Evolutionary conservation across 2,113 vertebrate genomes (phyloP).

Genomic region (Monarcha castaneiventris): DNA sequence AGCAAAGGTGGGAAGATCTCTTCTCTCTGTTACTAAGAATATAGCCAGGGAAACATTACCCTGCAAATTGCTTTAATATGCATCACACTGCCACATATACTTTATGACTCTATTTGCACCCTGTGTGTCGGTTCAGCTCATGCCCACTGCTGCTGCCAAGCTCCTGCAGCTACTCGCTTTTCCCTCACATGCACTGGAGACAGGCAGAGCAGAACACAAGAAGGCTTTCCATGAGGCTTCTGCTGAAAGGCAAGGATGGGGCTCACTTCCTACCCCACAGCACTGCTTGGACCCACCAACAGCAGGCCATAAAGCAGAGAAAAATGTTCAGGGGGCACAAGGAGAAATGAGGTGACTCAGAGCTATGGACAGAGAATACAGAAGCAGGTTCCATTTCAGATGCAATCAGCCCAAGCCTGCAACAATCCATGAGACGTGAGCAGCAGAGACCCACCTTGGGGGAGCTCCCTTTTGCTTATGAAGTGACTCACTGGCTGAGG

Average conservation of each 20-base stretch:
- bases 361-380: background rate
- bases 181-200: background rate
- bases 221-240: background rate
- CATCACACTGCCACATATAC: conserved; percentile 41
- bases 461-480: background rate
- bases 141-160: background rate
- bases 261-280: background rate
- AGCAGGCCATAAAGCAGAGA: background rate
- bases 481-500: background rate
- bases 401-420: background rate
- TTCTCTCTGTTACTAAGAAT: conserved; percentile 44
- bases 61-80: conserved; percentile 22
- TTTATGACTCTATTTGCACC: conserved; percentile 40
- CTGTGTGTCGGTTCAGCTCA: background rate
- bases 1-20: conserved; percentile 19
- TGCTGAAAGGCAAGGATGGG: background rate
- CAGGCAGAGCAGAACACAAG: background rate
- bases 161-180: background rate
- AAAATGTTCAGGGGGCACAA: background rate
- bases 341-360: background rate
- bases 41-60: conserved; percentile 35
- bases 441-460: background rate
- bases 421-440: accelerated
- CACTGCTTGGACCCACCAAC: background rate
- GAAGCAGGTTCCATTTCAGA: background rate